A percentile compares a stretch with the other conserved stretches of the same genome.
phyloP scores from a whole-genome alignment of 2,797 vertebrate genomes.

The Neopelma chrysocephalum region DNA sequence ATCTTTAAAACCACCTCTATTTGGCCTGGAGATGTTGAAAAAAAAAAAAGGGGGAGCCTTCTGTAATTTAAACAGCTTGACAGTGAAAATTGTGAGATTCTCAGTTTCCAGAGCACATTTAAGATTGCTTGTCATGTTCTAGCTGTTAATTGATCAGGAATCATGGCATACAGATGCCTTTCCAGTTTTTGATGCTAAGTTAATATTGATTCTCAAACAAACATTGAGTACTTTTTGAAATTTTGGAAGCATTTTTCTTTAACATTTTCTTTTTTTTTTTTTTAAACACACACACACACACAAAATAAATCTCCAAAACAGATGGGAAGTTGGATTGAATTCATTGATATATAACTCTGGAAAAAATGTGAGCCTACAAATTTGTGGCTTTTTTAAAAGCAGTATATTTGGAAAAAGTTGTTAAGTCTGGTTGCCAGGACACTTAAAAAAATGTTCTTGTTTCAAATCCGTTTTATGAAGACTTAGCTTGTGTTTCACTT shows the following conservation, averaged over 20 bases:
- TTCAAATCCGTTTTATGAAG: not conserved
- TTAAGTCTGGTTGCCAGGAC: not conserved
- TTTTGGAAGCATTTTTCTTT: slow-evolving; percentile 1
- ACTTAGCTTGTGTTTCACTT: not conserved
- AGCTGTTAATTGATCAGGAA: not conserved
- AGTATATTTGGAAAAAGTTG: not conserved
- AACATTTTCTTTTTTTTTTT: not conserved
- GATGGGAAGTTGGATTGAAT: slow-evolving; percentile 33
- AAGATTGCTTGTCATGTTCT: not conserved
- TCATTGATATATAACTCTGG: slow-evolving; percentile 48
- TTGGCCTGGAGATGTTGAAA: not conserved
- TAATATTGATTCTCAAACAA: slow-evolving; percentile 44
- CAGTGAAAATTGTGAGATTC: not conserved
- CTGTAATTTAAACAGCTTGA: not conserved
- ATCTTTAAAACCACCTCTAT: not conserved
- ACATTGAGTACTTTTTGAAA: not conserved
- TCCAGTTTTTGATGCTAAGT: slow-evolving; percentile 33
- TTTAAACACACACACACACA: too few species aligned
- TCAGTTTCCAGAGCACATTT: slow-evolving; percentile 10
- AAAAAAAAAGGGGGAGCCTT: not conserved
- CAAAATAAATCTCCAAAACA: not conserved
- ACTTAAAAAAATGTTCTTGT: not conserved
- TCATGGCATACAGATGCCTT: not conserved
- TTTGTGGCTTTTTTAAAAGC: not conserved
- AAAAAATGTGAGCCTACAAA: slow-evolving; percentile 59